phyloP scores from a whole-genome alignment of 1,140 invertebrate species.

The Drosophila saltans region DNA sequence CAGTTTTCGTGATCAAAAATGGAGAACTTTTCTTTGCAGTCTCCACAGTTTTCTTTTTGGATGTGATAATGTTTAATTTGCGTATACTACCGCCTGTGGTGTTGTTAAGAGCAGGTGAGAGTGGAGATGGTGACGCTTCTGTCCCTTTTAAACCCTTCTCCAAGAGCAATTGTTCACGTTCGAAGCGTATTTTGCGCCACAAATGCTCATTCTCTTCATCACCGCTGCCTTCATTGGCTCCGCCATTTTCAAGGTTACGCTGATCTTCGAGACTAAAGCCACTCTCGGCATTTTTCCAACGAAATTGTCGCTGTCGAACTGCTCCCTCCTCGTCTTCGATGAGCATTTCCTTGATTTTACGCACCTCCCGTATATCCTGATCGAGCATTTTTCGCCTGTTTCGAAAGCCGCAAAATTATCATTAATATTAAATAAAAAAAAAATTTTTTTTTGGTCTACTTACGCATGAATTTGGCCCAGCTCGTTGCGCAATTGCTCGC shows the following conservation, averaged over 20 bases:
- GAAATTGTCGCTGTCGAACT: constrained; percentile 89
- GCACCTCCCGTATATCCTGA: constrained; percentile 90
- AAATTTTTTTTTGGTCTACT: constrained; percentile 43
- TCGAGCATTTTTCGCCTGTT: constrained; percentile 88
- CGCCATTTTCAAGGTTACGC: constrained; percentile 76
- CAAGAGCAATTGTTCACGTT: constrained; percentile 86
- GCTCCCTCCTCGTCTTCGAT: constrained; percentile 92
- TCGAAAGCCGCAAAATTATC: constrained; percentile 7
- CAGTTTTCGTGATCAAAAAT: constrained; percentile 74
- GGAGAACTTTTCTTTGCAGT: constrained; percentile 72
- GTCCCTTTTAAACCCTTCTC: constrained; percentile 68
- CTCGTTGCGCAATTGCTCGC: constrained; percentile 86
- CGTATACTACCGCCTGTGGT: constrained; percentile 42
- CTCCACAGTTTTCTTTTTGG: constrained; percentile 59
- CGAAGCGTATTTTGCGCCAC: constrained; percentile 86
- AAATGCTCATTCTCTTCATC: constrained; percentile 87
- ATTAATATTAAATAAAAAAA: neutral
- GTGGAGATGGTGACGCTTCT: constrained; percentile 34
- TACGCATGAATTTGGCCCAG: constrained; percentile 88
- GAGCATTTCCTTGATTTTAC: constrained; percentile 89
- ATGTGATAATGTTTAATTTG: constrained; percentile 59
- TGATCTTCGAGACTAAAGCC: constrained; percentile 74
- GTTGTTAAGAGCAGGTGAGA: constrained; percentile 50
- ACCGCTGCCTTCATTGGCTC: constrained; percentile 84
- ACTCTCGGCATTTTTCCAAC: constrained; percentile 89